Conservation (phyloP, 2,888 invertebrate species). For the Punctoribates punctum region DNA sequence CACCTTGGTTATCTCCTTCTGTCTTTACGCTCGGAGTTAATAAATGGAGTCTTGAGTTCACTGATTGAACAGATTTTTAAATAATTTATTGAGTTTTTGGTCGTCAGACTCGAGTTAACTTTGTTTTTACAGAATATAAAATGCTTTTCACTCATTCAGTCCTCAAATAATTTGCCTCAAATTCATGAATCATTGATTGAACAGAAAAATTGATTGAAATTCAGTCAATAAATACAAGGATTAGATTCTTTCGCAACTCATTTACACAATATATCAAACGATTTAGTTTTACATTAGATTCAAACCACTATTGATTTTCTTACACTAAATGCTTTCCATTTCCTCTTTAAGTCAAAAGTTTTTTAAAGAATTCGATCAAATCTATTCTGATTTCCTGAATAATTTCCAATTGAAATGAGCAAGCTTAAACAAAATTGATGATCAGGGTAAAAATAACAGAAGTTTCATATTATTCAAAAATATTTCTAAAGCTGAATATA, state of each 20-base stretch:
- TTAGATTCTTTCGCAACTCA: neutral
- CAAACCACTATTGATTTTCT: too few relatives aligned
- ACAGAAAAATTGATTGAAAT: neutral
- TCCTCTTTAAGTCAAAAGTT: too few relatives aligned
- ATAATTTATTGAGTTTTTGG: neutral
- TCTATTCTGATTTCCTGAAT: too few relatives aligned
- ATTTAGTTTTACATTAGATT: too few relatives aligned
- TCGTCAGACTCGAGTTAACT: neutral
- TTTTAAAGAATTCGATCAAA: too few relatives aligned
- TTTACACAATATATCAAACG: neutral
- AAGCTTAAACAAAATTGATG: too few relatives aligned
- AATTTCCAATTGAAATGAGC: too few relatives aligned
- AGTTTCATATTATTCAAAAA: too few relatives aligned
- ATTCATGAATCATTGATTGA: neutral
- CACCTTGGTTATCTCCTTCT: too few relatives aligned
- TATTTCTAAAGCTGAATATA: too few relatives aligned
- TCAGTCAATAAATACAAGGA: neutral
- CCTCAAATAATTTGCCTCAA: neutral
- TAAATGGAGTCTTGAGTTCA: neutral
- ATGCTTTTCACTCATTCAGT: neutral
- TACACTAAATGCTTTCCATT: too few relatives aligned
- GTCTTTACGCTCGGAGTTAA: neutral
- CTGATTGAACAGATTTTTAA: slow-evolving; percentile 22
- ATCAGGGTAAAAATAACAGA: too few relatives aligned
- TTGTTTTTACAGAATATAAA: slow-evolving; percentile 10